phyloP scores from a whole-genome alignment of 1,140 invertebrate species.

The Drosophila subobscura region DNA sequence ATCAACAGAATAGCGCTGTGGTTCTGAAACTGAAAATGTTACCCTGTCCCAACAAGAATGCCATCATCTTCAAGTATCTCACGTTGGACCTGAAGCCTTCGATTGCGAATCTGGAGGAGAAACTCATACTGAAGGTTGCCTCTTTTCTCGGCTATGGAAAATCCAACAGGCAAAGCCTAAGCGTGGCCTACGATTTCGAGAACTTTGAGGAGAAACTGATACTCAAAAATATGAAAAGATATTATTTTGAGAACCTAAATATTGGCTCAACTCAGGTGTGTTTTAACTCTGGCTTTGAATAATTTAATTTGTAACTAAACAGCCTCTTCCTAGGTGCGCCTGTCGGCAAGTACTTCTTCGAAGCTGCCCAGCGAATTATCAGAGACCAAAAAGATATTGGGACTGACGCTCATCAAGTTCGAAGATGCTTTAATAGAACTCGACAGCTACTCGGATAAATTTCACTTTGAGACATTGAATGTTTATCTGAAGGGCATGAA shows the following conservation, averaged over 20 bases:
- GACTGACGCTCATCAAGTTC: slow-evolving; percentile 96
- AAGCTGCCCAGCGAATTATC: slow-evolving; percentile 91
- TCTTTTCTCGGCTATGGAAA: slow-evolving; percentile 87
- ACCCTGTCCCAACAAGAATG: slow-evolving; percentile 89
- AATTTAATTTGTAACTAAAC: not conserved
- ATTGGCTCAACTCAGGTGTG: slow-evolving; percentile 88
- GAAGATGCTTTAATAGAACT: slow-evolving; percentile 97
- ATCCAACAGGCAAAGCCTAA: slow-evolving; percentile 64
- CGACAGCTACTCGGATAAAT: slow-evolving; percentile 92
- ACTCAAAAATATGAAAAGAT: slow-evolving; percentile 91
- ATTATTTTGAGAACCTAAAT: slow-evolving; percentile 95
- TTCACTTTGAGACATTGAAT: slow-evolving; percentile 93
- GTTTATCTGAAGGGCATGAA: slow-evolving; percentile 79
- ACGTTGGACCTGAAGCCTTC: slow-evolving; percentile 92
- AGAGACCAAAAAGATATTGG: slow-evolving; percentile 92
- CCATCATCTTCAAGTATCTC: slow-evolving; percentile 91
- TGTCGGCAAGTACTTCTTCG: slow-evolving; percentile 94
- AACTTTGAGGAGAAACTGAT: slow-evolving; percentile 91
- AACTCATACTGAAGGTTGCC: slow-evolving; percentile 92
- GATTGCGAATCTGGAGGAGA: slow-evolving; percentile 93
- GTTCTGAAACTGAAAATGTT: slow-evolving; percentile 88
- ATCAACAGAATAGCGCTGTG: slow-evolving; percentile 86
- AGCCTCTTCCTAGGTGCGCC: slow-evolving; percentile 85
- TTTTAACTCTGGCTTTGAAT: slow-evolving; percentile 9
- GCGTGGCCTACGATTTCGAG: slow-evolving; percentile 56